These are phyloP conservation scores for Melanaphis sacchari DNA, from an alignment of 1,140 invertebrate species.

Conservation along the genomic window DNA sequence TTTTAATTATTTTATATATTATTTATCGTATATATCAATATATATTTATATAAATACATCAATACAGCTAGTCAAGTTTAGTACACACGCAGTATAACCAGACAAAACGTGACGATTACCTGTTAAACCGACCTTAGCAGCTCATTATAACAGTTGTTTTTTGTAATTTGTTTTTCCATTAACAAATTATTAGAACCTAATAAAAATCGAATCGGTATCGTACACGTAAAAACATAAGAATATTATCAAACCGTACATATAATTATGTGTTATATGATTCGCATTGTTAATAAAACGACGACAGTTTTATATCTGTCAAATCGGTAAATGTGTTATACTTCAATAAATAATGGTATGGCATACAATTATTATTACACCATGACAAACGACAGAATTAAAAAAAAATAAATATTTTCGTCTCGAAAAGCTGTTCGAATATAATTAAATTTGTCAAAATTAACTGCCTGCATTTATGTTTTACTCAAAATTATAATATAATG, in stretches of 20 bases:
- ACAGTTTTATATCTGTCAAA: background rate
- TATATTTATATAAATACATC: too few relatives aligned
- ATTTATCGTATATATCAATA: background rate
- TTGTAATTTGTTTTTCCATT: background rate
- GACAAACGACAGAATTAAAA: background rate
- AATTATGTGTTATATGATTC: background rate
- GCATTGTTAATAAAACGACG: background rate
- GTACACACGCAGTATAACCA: background rate
- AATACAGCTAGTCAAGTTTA: background rate
- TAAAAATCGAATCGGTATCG: background rate
- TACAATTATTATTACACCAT: background rate
- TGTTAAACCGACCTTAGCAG: background rate
- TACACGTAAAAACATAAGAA: background rate
- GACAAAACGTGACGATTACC: constrained; percentile 1
- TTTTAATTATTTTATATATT: background rate
- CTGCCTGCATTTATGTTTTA: background rate
- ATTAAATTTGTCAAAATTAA: background rate
- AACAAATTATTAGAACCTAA: background rate
- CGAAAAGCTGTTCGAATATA: background rate
- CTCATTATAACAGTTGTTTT: constrained; percentile 14
- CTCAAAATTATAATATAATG: background rate
- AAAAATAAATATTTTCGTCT: background rate
- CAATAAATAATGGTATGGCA: background rate
- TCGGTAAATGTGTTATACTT: background rate
- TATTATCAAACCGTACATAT: background rate